These are phyloP conservation scores for Papilio helenus DNA, from an alignment of 1,140 invertebrate genomes.

Conservation along the genomic window DNA sequence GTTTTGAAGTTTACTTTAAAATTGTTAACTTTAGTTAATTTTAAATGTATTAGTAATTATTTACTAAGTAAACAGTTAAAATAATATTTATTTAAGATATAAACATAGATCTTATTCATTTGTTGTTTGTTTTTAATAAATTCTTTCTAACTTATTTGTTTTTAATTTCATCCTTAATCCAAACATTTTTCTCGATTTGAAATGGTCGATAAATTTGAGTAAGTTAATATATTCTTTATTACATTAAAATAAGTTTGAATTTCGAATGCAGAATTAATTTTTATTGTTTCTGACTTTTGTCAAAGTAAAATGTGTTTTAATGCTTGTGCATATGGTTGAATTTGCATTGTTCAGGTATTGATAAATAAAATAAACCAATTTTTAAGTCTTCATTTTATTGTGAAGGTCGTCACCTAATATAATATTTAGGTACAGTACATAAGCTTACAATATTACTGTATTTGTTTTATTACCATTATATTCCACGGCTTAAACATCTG, in stretches of 20 bases:
- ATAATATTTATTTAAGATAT: background rate
- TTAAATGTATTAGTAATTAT: background rate
- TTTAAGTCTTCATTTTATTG: constrained; percentile 81
- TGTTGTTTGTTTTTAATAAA: background rate
- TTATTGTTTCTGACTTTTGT: too few species aligned
- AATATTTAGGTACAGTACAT: constrained; percentile 75
- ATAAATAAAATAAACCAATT: constrained; percentile 42
- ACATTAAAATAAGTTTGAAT: too few species aligned
- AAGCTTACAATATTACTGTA: constrained; percentile 80
- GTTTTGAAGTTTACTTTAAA: background rate
- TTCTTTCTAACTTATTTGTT: background rate
- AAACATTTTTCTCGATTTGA: background rate
- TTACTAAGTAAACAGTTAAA: background rate
- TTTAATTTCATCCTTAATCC: background rate
- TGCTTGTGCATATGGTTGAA: too few species aligned
- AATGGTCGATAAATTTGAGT: too few species aligned
- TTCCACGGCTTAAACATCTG: constrained; percentile 30
- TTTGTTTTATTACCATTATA: constrained; percentile 55
- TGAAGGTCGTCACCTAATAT: constrained; percentile 79
- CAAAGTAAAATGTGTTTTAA: too few species aligned
- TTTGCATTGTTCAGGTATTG: too few species aligned
- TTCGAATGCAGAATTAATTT: too few species aligned
- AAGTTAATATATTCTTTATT: too few species aligned
- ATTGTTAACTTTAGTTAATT: too few species aligned
- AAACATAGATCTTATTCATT: background rate